Conservation (phyloP, 2,888 invertebrate species). For the Furcula furcula region DNA sequence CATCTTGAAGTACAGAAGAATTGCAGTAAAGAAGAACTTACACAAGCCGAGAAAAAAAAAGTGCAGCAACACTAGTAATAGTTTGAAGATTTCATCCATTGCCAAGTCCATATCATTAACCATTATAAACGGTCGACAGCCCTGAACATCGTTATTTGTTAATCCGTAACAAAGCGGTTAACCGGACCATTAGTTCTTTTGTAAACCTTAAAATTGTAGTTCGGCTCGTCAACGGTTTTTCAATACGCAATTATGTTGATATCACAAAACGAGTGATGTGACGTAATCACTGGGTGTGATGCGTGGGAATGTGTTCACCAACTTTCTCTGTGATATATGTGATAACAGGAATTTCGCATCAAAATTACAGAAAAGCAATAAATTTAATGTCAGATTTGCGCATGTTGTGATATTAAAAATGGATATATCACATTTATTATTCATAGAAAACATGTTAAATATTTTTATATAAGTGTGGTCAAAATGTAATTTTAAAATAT, state of each 20-base stretch:
- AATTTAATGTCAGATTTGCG: neutral
- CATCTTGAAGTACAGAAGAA: no score
- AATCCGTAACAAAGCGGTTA: conserved; percentile 59
- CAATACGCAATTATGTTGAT: conserved; percentile 24
- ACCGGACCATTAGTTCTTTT: conserved; percentile 70
- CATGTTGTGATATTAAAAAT: no score
- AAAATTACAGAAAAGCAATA: conserved; percentile 2
- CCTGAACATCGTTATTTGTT: conserved; percentile 40
- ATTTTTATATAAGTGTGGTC: no score
- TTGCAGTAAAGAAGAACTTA: no score
- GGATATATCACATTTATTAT: no score
- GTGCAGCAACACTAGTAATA: no score
- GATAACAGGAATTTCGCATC: conserved; percentile 20
- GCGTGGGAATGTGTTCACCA: conserved; percentile 34
- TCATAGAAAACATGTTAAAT: no score
- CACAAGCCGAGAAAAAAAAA: no score
- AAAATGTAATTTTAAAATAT: no score
- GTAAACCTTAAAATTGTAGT: conserved; percentile 39
- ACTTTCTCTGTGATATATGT: conserved; percentile 14
- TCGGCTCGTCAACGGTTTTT: conserved; percentile 6
- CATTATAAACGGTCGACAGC: conserved; percentile 17
- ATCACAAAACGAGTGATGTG: conserved; percentile 33
- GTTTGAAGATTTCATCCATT: no score
- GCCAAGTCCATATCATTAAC: conserved; percentile 4
- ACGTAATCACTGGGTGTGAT: conserved; percentile 37